Base-by-base conservation (phyloP, 2,888 invertebrate genomes). In the Hofmannophila pseudospretella region DNA sequence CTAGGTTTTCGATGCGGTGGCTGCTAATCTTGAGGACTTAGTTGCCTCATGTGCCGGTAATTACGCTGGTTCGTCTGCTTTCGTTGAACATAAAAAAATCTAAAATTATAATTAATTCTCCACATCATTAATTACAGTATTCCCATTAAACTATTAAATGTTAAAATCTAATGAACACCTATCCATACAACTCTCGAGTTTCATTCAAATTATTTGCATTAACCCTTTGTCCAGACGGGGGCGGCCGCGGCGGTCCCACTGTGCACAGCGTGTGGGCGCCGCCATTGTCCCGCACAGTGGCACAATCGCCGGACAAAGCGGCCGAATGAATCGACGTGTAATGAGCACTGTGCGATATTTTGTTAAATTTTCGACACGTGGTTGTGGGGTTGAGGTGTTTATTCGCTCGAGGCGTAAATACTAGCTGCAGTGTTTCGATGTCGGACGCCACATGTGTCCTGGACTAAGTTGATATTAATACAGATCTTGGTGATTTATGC, bases 241-340 rank as follows among this genome's bases (percentile, higher is more conserved):
- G 76, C 49, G 56, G 58, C 49, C 55, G 59, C 53, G 60, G 16
- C 20, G 8, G 25, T 53, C 75, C 69, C 59, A 62, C 60, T 45
- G 75, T 32, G 73, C 75, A 22, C 76, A 61, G 73, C 67, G 51
- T 62, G 74, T 53, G 65, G 57, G 54, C 52, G 47, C 58, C 41
- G 49, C 35, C 36, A 14, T 25, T 25, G n/a, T 16, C 10, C 16
- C 25, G 28, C 37, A 26, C 37, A 27, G 37, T 33, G 25, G 27
- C 11, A 20, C 37, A 27, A 25, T 34, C 20, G 20, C 34, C 38
- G 51, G 43, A 54, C 54, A 49, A 54, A 55, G 66, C n/a, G 51
- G 51, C 49, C 56, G 58, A 67, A 68, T 67, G 74, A 73, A 71
- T 66, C 57, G 67, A 66, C 67, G 51, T 69, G 69, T 70, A 75